A percentile compares a stretch with the other conserved stretches of the same genome.
Conservation (phyloP, 2,113 vertebrate species). For the Rafetus swinhoei region DNA sequence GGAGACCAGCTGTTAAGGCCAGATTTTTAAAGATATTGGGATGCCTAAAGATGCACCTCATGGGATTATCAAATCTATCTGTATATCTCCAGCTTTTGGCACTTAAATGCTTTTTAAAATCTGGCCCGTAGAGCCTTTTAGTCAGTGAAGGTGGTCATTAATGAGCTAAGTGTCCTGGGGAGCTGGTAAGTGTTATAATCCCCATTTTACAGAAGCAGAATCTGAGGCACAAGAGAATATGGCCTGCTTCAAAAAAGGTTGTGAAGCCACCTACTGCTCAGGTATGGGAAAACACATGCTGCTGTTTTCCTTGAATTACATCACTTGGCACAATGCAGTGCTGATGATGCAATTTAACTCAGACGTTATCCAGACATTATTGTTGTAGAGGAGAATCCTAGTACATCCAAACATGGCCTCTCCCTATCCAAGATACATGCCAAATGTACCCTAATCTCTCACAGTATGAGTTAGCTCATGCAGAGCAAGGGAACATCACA, state of each 20-base stretch:
- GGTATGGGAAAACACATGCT: background rate
- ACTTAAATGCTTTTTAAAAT: constrained; percentile 1
- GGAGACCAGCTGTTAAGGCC: background rate
- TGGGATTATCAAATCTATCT: constrained; percentile 7
- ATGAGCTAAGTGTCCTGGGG: background rate
- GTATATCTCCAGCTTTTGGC: background rate
- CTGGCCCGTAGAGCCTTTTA: background rate
- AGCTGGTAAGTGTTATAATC: background rate
- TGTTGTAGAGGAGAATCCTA: background rate
- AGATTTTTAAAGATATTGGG: background rate
- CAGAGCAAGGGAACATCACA: background rate
- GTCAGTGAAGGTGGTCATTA: background rate
- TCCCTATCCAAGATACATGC: background rate
- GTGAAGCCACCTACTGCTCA: background rate
- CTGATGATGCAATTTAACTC: background rate
- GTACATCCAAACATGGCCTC: background rate
- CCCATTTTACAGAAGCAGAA: background rate
- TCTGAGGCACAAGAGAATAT: background rate
- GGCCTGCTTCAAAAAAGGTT: background rate
- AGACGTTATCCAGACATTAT: background rate
- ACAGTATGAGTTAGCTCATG: background rate
- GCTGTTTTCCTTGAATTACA: background rate
- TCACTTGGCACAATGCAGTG: background rate
- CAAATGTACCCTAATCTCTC: background rate
- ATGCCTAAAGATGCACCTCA: accelerated